Conservation (phyloP, 2,797 vertebrate genomes). For the Oceanodroma leucorhoa region DNA sequence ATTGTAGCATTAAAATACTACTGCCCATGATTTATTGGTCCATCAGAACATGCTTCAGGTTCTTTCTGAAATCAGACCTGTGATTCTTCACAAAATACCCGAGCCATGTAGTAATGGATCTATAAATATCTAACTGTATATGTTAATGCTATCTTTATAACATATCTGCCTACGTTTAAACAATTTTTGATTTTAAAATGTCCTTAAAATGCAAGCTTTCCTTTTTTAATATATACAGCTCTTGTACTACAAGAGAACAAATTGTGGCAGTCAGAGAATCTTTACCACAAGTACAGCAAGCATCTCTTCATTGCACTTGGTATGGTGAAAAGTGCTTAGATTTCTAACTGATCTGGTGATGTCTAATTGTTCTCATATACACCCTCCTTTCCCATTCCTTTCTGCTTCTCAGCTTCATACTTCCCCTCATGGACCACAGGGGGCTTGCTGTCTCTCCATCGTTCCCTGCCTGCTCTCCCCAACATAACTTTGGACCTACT, state of each 20-base stretch:
- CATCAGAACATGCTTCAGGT: background rate
- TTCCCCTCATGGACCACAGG: background rate
- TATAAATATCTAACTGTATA: background rate
- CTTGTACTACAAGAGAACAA: background rate
- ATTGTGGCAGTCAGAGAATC: background rate
- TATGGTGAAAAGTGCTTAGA: background rate
- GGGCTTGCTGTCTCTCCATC: background rate
- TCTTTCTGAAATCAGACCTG: background rate
- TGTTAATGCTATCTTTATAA: background rate
- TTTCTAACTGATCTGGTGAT: background rate
- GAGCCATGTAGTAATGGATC: background rate
- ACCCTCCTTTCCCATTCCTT: background rate
- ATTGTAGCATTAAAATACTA: background rate
- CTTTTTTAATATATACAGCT: background rate
- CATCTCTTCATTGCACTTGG: background rate
- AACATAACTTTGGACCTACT: background rate
- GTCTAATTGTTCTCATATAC: background rate
- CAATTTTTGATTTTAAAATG: background rate
- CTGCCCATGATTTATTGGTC: background rate
- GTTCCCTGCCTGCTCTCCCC: background rate
- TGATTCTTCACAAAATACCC: background rate
- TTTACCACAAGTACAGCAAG: background rate
- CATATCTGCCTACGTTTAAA: background rate
- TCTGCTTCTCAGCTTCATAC: background rate
- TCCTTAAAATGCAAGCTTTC: background rate